Evolutionary conservation across 2,888 invertebrate genomes (phyloP).

Genomic region (Cheilosia grossa): DNA sequence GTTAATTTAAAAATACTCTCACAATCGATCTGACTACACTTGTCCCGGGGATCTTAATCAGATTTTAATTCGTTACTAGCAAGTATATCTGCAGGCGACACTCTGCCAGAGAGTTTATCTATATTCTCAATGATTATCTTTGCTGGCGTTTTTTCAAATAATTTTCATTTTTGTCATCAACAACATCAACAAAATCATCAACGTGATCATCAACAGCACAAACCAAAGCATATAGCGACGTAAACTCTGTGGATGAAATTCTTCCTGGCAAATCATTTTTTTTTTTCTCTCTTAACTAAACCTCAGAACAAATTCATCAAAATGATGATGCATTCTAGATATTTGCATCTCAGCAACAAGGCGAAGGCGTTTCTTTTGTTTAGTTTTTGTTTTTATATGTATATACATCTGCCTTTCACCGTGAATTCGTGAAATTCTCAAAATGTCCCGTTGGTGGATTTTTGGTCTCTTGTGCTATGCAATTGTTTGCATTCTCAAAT

Average conservation of each 20-base stretch:
- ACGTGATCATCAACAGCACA: constrained; percentile 20
- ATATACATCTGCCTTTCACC: not conserved
- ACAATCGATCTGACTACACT: constrained; percentile 16
- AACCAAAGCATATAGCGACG: constrained; percentile 19
- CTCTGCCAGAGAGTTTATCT: constrained; percentile 15
- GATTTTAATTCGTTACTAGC: constrained; percentile 35
- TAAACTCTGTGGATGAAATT: constrained; percentile 40
- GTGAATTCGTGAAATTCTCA: constrained; percentile 52
- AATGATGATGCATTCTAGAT: constrained; percentile 42
- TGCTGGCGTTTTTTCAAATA: constrained; percentile 35
- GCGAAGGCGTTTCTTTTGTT: constrained; percentile 27
- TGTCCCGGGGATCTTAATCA: constrained; percentile 58
- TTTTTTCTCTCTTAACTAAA: constrained; percentile 9
- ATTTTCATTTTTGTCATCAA: constrained; percentile 31
- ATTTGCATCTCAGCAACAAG: not conserved
- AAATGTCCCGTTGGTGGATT: constrained; percentile 16
- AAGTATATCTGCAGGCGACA: constrained; percentile 9
- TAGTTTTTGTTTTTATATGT: not conserved
- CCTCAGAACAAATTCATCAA: constrained; percentile 22
- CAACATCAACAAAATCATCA: constrained; percentile 22
- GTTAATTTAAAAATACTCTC: constrained; percentile 13
- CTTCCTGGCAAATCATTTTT: constrained; percentile 35
- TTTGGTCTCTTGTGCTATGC: constrained; percentile 4
- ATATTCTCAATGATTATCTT: constrained; percentile 10
- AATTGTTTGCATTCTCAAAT: constrained; percentile 33